Conservation (phyloP, 2,888 invertebrate species). For the Miltochrista miniata region DNA sequence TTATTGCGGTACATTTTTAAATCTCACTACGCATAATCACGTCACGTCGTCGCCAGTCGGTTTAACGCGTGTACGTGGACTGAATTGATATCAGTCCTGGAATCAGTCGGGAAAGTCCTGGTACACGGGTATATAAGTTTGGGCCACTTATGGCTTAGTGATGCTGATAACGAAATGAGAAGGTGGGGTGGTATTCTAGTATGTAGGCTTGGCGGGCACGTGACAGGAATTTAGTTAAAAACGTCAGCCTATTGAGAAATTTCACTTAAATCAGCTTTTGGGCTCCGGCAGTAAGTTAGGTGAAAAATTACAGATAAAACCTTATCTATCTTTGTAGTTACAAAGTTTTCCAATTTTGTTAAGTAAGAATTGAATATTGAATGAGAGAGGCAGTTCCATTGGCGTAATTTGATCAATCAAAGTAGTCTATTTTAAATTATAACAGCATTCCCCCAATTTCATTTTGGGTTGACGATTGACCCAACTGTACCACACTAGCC, state of each 20-base stretch:
- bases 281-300: too few species aligned
- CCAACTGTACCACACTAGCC: too few species aligned
- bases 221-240: slow-evolving; percentile 6
- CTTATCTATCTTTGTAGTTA: not conserved
- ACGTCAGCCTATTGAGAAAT: not conserved
- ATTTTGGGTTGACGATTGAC: too few species aligned
- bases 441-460: too few species aligned
- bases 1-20: slow-evolving; percentile 27
- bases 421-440: too few species aligned
- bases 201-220: slow-evolving; percentile 12
- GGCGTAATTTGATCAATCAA: too few species aligned
- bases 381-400: not conserved
- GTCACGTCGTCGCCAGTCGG: slow-evolving; percentile 38
- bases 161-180: slow-evolving; percentile 30
- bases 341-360: not conserved
- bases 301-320: too few species aligned
- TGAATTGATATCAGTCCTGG: slow-evolving; percentile 42
- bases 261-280: not conserved
- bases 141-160: slow-evolving; percentile 18
- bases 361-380: not conserved
- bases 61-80: slow-evolving; percentile 42
- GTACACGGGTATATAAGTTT: slow-evolving; percentile 48
- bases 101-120: slow-evolving; percentile 46
- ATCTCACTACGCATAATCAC: slow-evolving; percentile 25
- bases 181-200: slow-evolving; percentile 15